Evolutionary conservation across 2,888 invertebrate species (phyloP), one percentile per base, ranked within the genome.

Genomic region (Pyrrhia umbra): DNA sequence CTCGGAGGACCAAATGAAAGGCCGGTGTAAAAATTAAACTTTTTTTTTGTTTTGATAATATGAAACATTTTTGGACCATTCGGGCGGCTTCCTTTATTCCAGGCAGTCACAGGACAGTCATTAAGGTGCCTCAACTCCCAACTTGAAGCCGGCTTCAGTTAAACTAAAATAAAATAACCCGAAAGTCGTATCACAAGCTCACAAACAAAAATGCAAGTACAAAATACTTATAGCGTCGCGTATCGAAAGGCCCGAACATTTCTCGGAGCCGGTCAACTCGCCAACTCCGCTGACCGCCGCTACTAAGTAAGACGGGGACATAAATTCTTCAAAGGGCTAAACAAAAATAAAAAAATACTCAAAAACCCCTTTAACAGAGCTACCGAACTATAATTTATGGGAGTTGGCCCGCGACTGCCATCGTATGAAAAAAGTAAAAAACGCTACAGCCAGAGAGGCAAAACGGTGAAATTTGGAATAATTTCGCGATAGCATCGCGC

Each of bases 301-400:
- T 90, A 93, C 94, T 94, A 94, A 93, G 93, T 94, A 93, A 92
- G 94, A 92, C 89, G 87, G 89, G 88, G 91, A 93, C 94, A 95
- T 95, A 95, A 95, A 95, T 95, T 94, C 94, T 94, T 95, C 95
- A 94, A 92, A 90, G 90, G 88, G 83, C 89, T 92, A 91, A 93
- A 91, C 89, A 90, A 92, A 92, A 94, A 90, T 90, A 93, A 94
- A 92, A 84, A 91, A 88, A 86, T 68, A 75, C 55, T 71, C 80
- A 83, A 89, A 87, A 92, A 90, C 87, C 89, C 92, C 92, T 93
- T 94, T 93, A 93, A 89, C 86, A 91, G 93, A 90, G 95, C 95
- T 95, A 94, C 95, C 95, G 95, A 95, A 95, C 94, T 94, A 94
- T 95, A 95, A 95, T 94, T 94, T 95, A 95, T 95, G 93, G 90